Evolutionary conservation across 2,797 vertebrate genomes (phyloP), one percentile per base, ranked within the genome.

Genomic region (Amphiprion clarkii): DNA sequence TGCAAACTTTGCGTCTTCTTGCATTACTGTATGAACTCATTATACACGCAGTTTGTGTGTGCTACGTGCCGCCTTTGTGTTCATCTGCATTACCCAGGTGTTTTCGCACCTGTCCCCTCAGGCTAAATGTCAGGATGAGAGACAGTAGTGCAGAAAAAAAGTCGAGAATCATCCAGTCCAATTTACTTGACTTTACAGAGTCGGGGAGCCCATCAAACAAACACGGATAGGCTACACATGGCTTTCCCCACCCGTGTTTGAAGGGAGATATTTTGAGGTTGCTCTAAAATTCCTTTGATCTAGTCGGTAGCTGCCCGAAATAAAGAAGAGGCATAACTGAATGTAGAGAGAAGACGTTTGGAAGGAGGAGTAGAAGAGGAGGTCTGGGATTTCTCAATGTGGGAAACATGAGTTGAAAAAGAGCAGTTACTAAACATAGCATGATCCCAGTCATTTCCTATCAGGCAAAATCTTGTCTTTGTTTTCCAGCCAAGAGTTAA

Each of bases 231-330:
- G 62, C 76, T 48, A 61, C 76, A 73, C 11, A 1, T 82, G 83
- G 79, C 72, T 78, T 76, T 69, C 44, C 77, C 70, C 39, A 60
- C 55, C 36, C 53, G 40, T 46, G 69, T 88, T 78, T 85, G 82
- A 83, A 79, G 82, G 55, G 48, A 83, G 83, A 84, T 90, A 90
- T 91, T 91, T 91, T 84, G 67, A 90, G 86, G 74, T 56, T 79
- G 71, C 82, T 90, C 81, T 63, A 87, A 88, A 82, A 90, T 92
- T 86, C 87, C 62, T 92, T 92, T 92, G 88, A 92, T 92, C 81
- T 79, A 2, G 63, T 75, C 23, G 11, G 72, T 62, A 89, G 79
- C 66, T 68, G 74, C 69, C 64, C 57, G 61, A 85, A 88, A 84
- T 64, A 79, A 79, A 77, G 62, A 58, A 39, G 31, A 69, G 44